Base-by-base conservation (phyloP, 2,113 vertebrate species). In the Ammodytes marinus region DNA sequence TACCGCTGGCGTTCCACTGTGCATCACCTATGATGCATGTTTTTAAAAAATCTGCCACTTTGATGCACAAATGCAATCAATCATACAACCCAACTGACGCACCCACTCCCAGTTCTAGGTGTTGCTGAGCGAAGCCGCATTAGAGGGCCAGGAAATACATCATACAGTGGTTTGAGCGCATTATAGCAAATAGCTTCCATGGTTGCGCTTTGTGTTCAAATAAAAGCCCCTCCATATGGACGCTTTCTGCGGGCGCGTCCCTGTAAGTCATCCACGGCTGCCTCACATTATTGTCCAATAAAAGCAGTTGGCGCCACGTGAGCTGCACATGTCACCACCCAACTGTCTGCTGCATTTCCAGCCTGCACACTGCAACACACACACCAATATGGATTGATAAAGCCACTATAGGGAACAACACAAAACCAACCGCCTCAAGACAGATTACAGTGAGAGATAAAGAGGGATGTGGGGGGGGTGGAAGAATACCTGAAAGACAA, bases 271-370 rank as follows among this genome's bases (percentile, higher is more conserved):
- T 86, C 85, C 79, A 64, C 53, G 77, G 86, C 91, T 87, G 86
- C 67, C 86, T 88, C 74, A 83, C 75, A 86, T 92, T 91, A 92
- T 88, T 88, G 86, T 91, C 91, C 90, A 84, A 91, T 92, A 92
- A 93, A 90, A 85, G 80, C 70, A 73, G 76, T 58, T 80, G 89
- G 86, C 82, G 88, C 88, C 88, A 71, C 77, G 79, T 70, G 85
- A 88, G 85, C 59, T 6, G 4, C 59, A 43, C 80, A 53, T 87
- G 84, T 86, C 88, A 84, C 87, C 60, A 19, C 84, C 57, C 67
- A 65, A 3, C 75, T 79, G 87, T 90, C 87, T 84, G 82, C 85
- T 77, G 78, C 74, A 0, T 70, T 84, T 79, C 75, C 84, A 64
- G 77, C 49, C 74, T 65, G 73, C 67, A 47, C 75, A 40, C 3